A percentile compares a stretch with the other conserved stretches of the same genome.
Conservation (phyloP, 2,797 vertebrate species). For the Dicrostonyx torquatus region DNA sequence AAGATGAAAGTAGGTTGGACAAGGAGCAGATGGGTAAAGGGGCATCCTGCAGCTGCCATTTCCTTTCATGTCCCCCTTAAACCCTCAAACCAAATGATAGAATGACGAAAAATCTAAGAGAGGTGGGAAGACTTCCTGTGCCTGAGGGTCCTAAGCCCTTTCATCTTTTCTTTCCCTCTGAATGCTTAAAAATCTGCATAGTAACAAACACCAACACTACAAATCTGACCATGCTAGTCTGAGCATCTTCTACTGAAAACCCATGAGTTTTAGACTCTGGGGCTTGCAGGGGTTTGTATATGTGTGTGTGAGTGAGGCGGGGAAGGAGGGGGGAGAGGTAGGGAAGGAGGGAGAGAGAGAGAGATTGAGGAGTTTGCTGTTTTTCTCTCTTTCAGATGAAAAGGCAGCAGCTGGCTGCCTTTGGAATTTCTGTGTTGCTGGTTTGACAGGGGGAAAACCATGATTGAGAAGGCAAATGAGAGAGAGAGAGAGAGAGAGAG, state of each 20-base stretch:
- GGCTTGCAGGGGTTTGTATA: not conserved
- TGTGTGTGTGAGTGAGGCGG: no score
- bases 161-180: slow-evolving; percentile 64
- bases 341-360: not conserved
- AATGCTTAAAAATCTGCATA: slow-evolving; percentile 68
- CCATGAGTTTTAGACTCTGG: slow-evolving; percentile 33
- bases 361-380: slow-evolving; percentile 25
- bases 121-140: slow-evolving; percentile 49
- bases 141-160: slow-evolving; percentile 66
- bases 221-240: slow-evolving; percentile 30
- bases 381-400: slow-evolving; percentile 37
- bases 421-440: slow-evolving; percentile 68
- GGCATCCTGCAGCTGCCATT: slow-evolving; percentile 61
- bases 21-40: slow-evolving; percentile 59
- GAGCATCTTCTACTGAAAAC: slow-evolving; percentile 63
- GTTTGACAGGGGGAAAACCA: slow-evolving; percentile 62
- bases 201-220: slow-evolving; percentile 63
- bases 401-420: slow-evolving; percentile 50
- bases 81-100: slow-evolving; percentile 61
- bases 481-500: not conserved
- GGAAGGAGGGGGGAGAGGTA: no score
- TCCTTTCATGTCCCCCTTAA: slow-evolving; percentile 68
- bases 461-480: slow-evolving; percentile 67
- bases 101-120: slow-evolving; percentile 59
- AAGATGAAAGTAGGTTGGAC: slow-evolving; percentile 77